A percentile compares a stretch with the other conserved stretches of the same genome.
These are phyloP conservation scores for Oopsacas minuta DNA, from an alignment of 37 sponge, comb jelly and placozoan species.

Conservation along the genomic window DNA sequence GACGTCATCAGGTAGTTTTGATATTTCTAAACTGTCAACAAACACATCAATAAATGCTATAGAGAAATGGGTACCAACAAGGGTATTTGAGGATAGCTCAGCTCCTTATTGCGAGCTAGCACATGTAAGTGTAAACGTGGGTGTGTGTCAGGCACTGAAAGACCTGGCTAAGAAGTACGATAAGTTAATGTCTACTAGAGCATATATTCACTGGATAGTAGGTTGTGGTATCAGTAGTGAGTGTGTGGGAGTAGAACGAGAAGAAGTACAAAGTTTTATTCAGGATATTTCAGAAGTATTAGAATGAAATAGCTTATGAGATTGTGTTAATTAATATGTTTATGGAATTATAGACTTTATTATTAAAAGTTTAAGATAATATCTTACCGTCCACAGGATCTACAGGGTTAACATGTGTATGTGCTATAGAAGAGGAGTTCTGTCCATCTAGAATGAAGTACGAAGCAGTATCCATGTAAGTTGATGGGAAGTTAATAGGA, in stretches of 20 bases:
- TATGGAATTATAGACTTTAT: too few relatives aligned
- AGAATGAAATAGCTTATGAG: too few relatives aligned
- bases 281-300: too few relatives aligned
- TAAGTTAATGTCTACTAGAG: neutral
- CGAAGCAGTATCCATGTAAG: neutral
- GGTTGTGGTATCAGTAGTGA: neutral
- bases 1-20: neutral
- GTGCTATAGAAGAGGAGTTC: neutral
- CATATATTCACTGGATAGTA: neutral
- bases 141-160: neutral
- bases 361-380: too few relatives aligned
- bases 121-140: neutral
- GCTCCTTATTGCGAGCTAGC: neutral
- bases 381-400: neutral
- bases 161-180: neutral
- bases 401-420: neutral
- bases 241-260: neutral
- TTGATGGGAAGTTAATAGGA: neutral
- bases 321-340: too few relatives aligned
- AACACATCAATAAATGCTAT: neutral
- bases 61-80: neutral
- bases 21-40: neutral
- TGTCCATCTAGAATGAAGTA: conserved; percentile 6
- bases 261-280: neutral
- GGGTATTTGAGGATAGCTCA: neutral